Percentiles rank a stretch among this genome's conserved stretches.
phyloP scores from a whole-genome alignment of 2,113 vertebrate genomes.

The Euleptes europaea region DNA sequence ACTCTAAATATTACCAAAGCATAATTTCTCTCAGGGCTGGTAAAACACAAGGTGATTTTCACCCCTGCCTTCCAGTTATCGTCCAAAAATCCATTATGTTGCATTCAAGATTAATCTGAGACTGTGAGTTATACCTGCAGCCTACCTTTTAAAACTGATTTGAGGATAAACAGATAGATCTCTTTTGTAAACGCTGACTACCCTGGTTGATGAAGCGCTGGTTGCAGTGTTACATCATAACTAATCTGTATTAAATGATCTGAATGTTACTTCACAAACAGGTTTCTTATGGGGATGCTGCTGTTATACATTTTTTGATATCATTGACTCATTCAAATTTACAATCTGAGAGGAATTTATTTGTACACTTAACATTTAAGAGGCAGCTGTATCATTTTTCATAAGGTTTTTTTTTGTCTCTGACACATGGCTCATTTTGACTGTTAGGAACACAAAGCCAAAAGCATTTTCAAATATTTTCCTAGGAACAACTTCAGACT shows the following conservation, averaged over 20 bases:
- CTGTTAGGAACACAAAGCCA: background rate
- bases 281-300: background rate
- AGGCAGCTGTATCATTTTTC: background rate
- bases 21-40: background rate
- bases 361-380: background rate
- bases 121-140: background rate
- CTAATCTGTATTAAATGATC: background rate
- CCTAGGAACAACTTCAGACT: background rate
- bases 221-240: background rate
- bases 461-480: background rate
- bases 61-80: background rate
- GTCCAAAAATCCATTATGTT: background rate
- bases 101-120: background rate
- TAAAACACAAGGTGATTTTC: background rate
- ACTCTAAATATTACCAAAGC: background rate
- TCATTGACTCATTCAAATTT: background rate
- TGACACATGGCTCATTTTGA: background rate
- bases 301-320: background rate
- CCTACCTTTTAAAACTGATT: background rate
- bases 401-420: background rate
- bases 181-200: background rate
- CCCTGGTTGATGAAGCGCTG: background rate
- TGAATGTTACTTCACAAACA: no score
- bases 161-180: background rate
- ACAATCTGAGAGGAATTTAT: background rate